phyloP scores from a whole-genome alignment of 2,888 invertebrate genomes.

The Noctua janthe region DNA sequence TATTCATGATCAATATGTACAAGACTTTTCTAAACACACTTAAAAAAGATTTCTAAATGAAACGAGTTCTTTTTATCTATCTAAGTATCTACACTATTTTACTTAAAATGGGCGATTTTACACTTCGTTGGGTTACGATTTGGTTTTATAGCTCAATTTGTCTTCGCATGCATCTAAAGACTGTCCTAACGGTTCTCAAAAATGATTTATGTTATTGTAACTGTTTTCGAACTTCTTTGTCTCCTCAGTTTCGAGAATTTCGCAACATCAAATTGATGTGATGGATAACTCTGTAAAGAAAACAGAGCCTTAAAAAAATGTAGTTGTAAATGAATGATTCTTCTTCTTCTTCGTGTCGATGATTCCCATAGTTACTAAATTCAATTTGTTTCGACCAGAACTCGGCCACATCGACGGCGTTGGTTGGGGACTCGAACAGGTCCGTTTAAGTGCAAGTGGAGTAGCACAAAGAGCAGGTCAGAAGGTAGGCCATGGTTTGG shows the following conservation, averaged over 20 bases:
- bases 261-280: neutral
- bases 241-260: neutral
- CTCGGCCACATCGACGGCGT: too few relatives aligned
- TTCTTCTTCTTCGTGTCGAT: too few relatives aligned
- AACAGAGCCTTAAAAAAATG: neutral
- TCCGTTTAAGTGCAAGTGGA: too few relatives aligned
- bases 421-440: too few relatives aligned
- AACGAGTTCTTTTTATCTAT: conserved; percentile 1
- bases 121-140: conserved; percentile 32
- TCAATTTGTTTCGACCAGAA: too few relatives aligned
- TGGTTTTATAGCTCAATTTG: conserved; percentile 58
- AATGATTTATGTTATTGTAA: conserved; percentile 35
- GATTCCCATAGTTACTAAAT: too few relatives aligned
- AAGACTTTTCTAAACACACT: neutral
- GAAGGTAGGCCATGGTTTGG: too few relatives aligned
- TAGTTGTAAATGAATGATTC: neutral
- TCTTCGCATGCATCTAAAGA: conserved; percentile 45
- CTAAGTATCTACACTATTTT: conserved; percentile 29
- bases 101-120: conserved; percentile 31
- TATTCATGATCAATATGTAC: neutral
- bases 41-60: neutral
- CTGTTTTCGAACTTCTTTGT: conserved; percentile 6
- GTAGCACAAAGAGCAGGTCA: too few relatives aligned
- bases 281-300: neutral
- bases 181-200: conserved; percentile 24